Evolutionary conservation across 2,797 vertebrate species (phyloP).

Genomic region (Staurois parvus): DNA sequence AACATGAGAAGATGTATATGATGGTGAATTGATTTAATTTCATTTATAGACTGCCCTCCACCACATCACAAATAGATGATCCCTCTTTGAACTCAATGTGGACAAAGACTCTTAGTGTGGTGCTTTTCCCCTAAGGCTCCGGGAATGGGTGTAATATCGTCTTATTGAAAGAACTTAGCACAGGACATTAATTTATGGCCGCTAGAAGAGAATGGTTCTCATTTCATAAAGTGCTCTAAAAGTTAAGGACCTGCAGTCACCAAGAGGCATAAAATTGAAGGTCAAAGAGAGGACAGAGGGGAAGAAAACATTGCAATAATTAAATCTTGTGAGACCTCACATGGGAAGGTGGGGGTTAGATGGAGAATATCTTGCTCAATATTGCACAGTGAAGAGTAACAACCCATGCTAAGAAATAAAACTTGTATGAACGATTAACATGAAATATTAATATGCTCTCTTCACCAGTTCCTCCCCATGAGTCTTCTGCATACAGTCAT

Average conservation of each 20-base stretch:
- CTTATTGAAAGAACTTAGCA: constrained; percentile 55
- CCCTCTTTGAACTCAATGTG: constrained; percentile 53
- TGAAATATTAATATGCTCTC: constrained; percentile 11
- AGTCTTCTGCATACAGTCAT: background rate
- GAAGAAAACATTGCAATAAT: constrained; percentile 51
- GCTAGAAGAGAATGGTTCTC: constrained; percentile 52
- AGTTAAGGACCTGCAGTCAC: constrained; percentile 56
- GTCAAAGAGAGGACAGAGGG: constrained; percentile 59
- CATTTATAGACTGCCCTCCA: constrained; percentile 51
- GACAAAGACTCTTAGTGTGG: constrained; percentile 56
- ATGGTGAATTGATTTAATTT: constrained; percentile 34
- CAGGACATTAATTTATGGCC: constrained; percentile 59
- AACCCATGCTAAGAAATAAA: constrained; percentile 1
- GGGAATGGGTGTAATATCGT: constrained; percentile 58
- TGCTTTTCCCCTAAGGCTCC: constrained; percentile 46
- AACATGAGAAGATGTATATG: background rate
- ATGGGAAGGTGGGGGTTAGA: constrained; percentile 20
- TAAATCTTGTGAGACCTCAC: constrained; percentile 54
- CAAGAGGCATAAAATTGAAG: constrained; percentile 60
- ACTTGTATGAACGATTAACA: background rate
- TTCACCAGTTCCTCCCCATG: background rate
- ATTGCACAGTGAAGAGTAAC: constrained; percentile 6
- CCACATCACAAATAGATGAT: constrained; percentile 59
- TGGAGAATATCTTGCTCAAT: constrained; percentile 33
- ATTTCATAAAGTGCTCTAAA: constrained; percentile 62